phyloP scores from a whole-genome alignment of 2,797 vertebrate species.

The Ibycter americanus region DNA sequence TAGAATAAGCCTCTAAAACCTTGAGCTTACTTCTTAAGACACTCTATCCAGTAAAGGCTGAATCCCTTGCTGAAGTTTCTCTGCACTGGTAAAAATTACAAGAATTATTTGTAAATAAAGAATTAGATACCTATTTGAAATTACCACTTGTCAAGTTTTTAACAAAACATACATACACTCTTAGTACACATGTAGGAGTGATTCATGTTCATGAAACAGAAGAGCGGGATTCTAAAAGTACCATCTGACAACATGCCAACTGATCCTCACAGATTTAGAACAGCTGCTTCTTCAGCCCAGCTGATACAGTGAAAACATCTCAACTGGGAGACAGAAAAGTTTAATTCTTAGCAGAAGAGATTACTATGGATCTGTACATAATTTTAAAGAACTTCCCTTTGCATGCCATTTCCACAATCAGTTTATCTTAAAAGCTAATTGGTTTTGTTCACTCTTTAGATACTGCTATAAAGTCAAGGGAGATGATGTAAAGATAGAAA shows the following conservation, averaged over 20 bases:
- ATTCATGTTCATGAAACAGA: neutral
- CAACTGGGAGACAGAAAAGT: neutral
- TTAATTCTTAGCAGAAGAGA: neutral
- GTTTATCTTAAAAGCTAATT: neutral
- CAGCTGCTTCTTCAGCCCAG: conserved; percentile 46
- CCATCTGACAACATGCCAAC: neutral
- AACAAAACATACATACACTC: neutral
- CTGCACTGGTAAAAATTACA: neutral
- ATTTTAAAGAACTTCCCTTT: neutral
- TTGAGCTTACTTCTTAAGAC: neutral
- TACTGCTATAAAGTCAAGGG: neutral
- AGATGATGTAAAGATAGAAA: neutral
- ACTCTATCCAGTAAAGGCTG: neutral
- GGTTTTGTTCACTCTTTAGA: neutral
- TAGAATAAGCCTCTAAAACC: neutral
- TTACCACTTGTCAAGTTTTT: neutral
- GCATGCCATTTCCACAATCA: neutral
- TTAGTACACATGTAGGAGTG: neutral
- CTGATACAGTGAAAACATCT: conserved; percentile 18
- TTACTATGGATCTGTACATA: neutral
- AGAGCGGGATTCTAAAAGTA: neutral
- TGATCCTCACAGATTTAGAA: conserved; percentile 21
- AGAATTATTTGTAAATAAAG: neutral
- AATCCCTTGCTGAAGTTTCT: neutral
- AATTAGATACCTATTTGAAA: neutral